These are phyloP conservation scores for Proterorhinus semilunaris DNA, from an alignment of 2,113 vertebrate genomes.

Conservation along the genomic window DNA sequence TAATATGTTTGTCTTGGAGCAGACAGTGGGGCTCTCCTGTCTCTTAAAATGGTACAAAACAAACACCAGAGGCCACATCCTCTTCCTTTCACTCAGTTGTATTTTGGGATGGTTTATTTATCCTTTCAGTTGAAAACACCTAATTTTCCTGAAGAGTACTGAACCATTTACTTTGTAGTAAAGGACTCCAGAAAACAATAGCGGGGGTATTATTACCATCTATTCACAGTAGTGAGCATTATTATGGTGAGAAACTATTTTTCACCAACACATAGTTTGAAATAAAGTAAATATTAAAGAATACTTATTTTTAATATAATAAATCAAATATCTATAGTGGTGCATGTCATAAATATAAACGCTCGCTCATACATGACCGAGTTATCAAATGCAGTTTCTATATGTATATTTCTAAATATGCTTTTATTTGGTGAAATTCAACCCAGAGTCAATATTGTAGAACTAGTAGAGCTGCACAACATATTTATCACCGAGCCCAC, in stretches of 20 bases:
- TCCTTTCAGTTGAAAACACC: slow-evolving; percentile 45
- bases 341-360: too few species aligned
- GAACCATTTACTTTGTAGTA: slow-evolving; percentile 67
- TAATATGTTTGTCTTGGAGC: slow-evolving; percentile 41
- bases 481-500: too few species aligned
- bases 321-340: too few species aligned
- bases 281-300: too few species aligned
- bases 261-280: too few species aligned
- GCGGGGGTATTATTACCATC: not conserved
- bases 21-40: slow-evolving; percentile 49
- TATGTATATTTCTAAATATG: too few species aligned
- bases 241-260: not conserved
- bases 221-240: not conserved
- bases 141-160: slow-evolving; percentile 61
- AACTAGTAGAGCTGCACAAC: too few species aligned
- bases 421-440: too few species aligned
- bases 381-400: too few species aligned
- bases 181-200: not conserved
- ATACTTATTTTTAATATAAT: too few species aligned
- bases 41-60: slow-evolving; percentile 54
- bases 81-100: slow-evolving; percentile 57
- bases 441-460: too few species aligned
- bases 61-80: slow-evolving; percentile 67
- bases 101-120: slow-evolving; percentile 75
- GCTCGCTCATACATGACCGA: too few species aligned